Evolutionary conservation across 2,113 vertebrate genomes (phyloP), one percentile per base, ranked within the genome.

Genomic region (Willisornis vidua): DNA sequence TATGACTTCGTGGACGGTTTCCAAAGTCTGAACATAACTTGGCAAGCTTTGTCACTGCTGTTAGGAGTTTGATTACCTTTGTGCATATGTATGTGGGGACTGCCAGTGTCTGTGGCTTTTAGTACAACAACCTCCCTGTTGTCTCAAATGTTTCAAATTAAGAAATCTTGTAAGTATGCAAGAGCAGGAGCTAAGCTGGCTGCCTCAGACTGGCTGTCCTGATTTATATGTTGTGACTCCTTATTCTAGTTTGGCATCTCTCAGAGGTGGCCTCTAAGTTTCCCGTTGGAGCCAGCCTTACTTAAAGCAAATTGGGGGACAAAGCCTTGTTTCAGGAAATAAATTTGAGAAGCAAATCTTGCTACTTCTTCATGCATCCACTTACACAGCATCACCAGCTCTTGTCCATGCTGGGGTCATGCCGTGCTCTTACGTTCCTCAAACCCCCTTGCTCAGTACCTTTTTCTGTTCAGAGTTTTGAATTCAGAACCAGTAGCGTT

Each of bases 31-130:
- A 91, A 43, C 48, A 25, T 87, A 77, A 75, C 94, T 96, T 95
- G 93, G 91, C 92, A 91, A 87, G 89, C 87, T 85, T 76, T 75
- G 70, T 63, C 70, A 12, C 63, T 74, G 71, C 85, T 87, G 62
- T 86, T 79, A 59, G 82, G 71, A 75, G 74, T 94, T 89, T 58
- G 82, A 93, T 94, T 96, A 93, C 96, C 88, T 95, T 95, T 95
- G 88, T 94, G 76, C 76, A n/a, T 94, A 68, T 83, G 68, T 74
- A 58, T 85, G 81, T 46, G 24, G 65, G 51, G 71, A 13, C 63
- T 70, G 76, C n/a, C 46, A 31, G 70, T 72, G 58, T 79, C 59
- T 54, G 73, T 93, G 87, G 62, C 79, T 86, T 92, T 88, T 63
- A 55, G 25, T 84, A 51, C 76, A 79, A 94, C 71, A 93, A 28